Conservation (phyloP, 2,888 invertebrate genomes). For the Temnothorax rugatulus region DNA sequence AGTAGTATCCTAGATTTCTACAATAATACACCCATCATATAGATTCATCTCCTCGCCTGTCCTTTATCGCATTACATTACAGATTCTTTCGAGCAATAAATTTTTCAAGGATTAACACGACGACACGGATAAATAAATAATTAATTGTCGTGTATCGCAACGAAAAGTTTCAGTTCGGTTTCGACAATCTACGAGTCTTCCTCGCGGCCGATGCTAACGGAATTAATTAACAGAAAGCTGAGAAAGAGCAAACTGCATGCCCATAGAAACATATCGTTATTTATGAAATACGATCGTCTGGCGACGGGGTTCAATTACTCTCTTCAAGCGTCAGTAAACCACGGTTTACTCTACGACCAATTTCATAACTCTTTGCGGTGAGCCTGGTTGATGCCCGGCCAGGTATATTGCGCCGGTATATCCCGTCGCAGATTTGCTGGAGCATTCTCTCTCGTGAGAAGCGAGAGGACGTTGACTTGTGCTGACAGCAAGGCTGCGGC, state of each 20-base stretch:
- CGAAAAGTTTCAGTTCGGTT: neutral
- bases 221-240: neutral
- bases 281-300: constrained; percentile 10
- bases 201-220: too few species aligned
- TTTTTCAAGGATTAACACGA: neutral
- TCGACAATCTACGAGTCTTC: neutral
- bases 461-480: constrained; percentile 63
- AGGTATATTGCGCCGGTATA: constrained; percentile 22
- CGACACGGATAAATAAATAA: neutral
- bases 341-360: constrained; percentile 14
- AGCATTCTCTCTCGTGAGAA: constrained; percentile 56
- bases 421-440: constrained; percentile 46
- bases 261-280: neutral
- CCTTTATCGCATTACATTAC: neutral
- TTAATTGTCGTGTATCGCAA: neutral
- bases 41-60: neutral
- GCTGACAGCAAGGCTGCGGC: constrained; percentile 62
- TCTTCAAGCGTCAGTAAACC: constrained; percentile 7
- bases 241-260: neutral
- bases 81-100: neutral
- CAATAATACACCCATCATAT: too few species aligned
- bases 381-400: constrained; percentile 20
- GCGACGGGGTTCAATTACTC: neutral
- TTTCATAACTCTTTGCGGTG: constrained; percentile 38
- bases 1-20: neutral